Base-by-base conservation (phyloP, 2,888 invertebrate species). In the Rhamphomyia laevipes region DNA sequence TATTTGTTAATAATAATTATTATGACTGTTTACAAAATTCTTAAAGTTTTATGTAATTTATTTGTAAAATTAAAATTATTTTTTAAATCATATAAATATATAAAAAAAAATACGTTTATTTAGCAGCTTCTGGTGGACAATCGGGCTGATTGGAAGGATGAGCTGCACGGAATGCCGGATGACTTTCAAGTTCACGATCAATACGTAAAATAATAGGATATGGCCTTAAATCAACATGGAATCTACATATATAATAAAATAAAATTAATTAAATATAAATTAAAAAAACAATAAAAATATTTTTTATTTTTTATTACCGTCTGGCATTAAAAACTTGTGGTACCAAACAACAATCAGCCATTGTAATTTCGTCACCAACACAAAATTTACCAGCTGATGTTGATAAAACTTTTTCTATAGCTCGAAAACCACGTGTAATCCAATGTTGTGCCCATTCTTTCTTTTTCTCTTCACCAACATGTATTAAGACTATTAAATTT, bases 271-370 rank as follows among this genome's bases (percentile, higher is more conserved):
- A 43, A 43, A 31, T 13, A 35, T 15, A 23, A 31, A 12, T 27
- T 21, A 49, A 45, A 16, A 52, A 41, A 49, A 44, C 33, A 44
- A 10, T 11, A 17, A 17, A 21, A 35, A 49, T 57, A 57, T 40
- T 15, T 38, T n/a, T 21, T 43, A 45, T 46, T 15, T 38, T n/a
- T 21, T 43, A 45, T 46, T 64, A 86, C 87, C 91, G 84, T 68
- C 87, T 77, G 30, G 95, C 95, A 73, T 93, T 94, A 67, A 88
- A 92, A 47, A 95, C 86, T 73, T 97, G 96, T 43, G 96, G 96
- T 46, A 96, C 88, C 51, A 97, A 74, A 66, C 91, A 95, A 62
- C 93, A 87, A 70, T 97, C 97, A 6, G 96, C 96, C 63, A 96
- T 73, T 0, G 94, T 89, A 51, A 97, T 83, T 58, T 87, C 85